Evolutionary conservation across 2,888 invertebrate species (phyloP).

Genomic region (Heliconius erato): DNA sequence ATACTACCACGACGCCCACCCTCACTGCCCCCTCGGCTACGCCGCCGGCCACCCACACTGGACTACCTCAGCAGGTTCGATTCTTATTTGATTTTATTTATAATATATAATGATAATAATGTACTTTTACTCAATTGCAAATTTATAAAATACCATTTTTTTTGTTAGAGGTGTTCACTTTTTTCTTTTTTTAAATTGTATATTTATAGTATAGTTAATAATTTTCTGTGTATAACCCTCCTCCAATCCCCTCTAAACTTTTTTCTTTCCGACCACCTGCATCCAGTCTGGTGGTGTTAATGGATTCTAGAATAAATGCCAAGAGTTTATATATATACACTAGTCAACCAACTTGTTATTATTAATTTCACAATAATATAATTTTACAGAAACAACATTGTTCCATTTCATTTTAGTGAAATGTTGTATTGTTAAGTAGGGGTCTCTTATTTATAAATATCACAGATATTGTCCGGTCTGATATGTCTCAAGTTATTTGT

Average conservation of each 20-base stretch:
- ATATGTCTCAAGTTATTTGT: too few relatives aligned
- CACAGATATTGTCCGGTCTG: too few relatives aligned
- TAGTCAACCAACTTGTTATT: too few relatives aligned
- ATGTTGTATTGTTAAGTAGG: too few relatives aligned
- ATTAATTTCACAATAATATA: too few relatives aligned
- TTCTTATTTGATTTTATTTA: neutral
- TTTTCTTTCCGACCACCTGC: neutral
- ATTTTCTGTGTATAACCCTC: neutral
- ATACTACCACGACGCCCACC: conserved; percentile 77
- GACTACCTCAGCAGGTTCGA: conserved; percentile 83
- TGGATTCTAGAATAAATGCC: too few relatives aligned
- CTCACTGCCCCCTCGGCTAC: conserved; percentile 70
- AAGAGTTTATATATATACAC: too few relatives aligned
- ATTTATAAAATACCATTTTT: neutral
- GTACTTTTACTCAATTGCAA: neutral
- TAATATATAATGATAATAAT: neutral
- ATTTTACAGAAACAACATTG: too few relatives aligned
- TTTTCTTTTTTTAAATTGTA: neutral
- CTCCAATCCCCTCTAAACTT: neutral
- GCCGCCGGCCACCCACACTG: conserved; percentile 82
- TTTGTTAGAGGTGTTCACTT: neutral
- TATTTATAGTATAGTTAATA: neutral
- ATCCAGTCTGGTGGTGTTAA: neutral
- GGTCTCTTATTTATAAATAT: too few relatives aligned
- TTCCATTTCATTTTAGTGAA: too few relatives aligned